Percentiles rank a stretch among this genome's conserved stretches.
These are phyloP conservation scores for Muscicapa comitata DNA, from an alignment of 2,797 vertebrate genomes.

Conservation along the genomic window DNA sequence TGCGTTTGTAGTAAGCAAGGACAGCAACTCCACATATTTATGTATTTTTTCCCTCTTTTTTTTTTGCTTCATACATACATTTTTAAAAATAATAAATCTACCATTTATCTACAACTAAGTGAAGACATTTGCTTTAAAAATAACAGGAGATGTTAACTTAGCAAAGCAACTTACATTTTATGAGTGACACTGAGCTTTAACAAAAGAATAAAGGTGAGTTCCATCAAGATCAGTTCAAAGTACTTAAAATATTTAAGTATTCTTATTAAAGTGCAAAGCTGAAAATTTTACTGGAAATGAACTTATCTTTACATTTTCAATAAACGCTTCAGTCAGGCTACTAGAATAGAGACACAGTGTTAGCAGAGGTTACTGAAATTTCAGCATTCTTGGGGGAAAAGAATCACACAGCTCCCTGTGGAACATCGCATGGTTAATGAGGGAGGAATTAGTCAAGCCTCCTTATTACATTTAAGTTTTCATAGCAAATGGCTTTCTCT, in stretches of 20 bases:
- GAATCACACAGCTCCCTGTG: background rate
- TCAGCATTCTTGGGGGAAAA: background rate
- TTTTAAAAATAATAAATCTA: background rate
- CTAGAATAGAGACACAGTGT: rapidly evolving
- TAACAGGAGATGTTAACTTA: background rate
- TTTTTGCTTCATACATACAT: background rate
- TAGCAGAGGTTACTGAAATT: background rate
- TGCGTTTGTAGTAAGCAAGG: background rate
- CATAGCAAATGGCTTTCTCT: background rate
- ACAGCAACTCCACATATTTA: background rate
- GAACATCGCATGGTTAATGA: background rate
- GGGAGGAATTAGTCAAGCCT: background rate
- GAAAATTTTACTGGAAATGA: background rate
- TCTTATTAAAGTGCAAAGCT: background rate
- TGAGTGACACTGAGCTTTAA: background rate
- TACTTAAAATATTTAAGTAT: background rate
- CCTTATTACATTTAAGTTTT: background rate
- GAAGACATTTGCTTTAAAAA: background rate
- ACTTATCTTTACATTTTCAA: background rate
- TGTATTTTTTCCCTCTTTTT: background rate
- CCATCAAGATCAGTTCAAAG: background rate
- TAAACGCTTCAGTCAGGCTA: background rate
- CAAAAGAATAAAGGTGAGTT: background rate
- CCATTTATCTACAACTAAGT: background rate
- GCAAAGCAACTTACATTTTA: background rate